Percentiles rank a stretch among this genome's conserved stretches.
phyloP scores from a whole-genome alignment of 2,888 invertebrate genomes.

The Labia minor region DNA sequence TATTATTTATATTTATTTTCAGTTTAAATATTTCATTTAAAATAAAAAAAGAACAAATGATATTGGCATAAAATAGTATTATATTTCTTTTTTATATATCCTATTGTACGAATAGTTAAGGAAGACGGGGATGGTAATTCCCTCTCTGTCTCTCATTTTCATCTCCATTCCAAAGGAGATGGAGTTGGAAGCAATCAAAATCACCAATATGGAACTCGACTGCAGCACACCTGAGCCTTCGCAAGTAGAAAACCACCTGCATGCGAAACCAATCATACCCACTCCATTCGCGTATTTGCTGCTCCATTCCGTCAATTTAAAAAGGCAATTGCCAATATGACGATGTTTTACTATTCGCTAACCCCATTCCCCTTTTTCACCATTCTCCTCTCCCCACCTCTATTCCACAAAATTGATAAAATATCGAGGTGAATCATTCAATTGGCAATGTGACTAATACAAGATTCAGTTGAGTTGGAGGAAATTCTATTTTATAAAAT shows the following conservation, averaged over 20 bases:
- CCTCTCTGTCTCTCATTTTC: background rate
- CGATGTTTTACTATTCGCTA: background rate
- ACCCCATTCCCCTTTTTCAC: too few relatives aligned
- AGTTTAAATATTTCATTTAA: too few relatives aligned
- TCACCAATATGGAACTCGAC: conserved; percentile 1
- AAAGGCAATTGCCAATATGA: background rate
- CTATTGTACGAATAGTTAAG: background rate
- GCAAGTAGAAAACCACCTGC: background rate
- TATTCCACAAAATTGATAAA: too few relatives aligned
- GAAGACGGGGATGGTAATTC: background rate
- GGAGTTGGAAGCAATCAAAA: background rate
- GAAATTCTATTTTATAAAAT: too few relatives aligned
- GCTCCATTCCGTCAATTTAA: background rate
- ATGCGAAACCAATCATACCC: background rate
- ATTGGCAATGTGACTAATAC: too few relatives aligned
- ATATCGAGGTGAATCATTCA: too few relatives aligned
- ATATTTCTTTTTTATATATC: too few relatives aligned
- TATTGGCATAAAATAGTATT: too few relatives aligned
- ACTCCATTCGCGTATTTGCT: background rate
- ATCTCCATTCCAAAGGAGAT: background rate
- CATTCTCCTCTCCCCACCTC: too few relatives aligned
- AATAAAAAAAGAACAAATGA: too few relatives aligned
- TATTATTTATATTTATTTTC: too few relatives aligned
- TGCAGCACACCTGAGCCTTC: background rate
- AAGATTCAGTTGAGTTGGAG: too few relatives aligned